Evolutionary conservation across 2,797 vertebrate species (phyloP).

Genomic region (Protosalanx chinensis): DNA sequence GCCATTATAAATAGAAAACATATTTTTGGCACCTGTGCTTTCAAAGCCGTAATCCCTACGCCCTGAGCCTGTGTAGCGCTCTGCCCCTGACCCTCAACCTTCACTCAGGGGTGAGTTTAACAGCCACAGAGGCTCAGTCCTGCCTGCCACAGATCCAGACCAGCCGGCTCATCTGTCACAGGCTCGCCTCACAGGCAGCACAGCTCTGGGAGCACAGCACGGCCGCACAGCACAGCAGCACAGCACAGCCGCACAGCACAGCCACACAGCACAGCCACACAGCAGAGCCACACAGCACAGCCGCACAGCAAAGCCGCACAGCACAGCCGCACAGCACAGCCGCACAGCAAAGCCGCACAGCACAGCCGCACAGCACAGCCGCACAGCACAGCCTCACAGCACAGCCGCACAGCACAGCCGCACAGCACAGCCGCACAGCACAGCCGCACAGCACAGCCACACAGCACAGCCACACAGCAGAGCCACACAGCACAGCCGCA

Average conservation of each 20-base stretch:
- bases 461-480: background rate
- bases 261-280: conserved; percentile 10
- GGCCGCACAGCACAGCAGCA: conserved; percentile 3
- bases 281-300: conserved; percentile 5
- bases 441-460: background rate
- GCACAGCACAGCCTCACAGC: conserved; percentile 16
- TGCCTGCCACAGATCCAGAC: background rate
- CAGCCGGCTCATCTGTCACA: conserved; percentile 26
- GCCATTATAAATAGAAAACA: too few species aligned
- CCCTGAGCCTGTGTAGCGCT: background rate
- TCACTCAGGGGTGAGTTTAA: background rate
- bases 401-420: too few species aligned
- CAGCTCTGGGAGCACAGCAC: background rate
- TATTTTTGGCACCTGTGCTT: background rate
- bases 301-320: background rate
- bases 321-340: too few species aligned
- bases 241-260: conserved; percentile 6
- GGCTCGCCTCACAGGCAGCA: conserved; percentile 20
- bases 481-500: conserved; percentile 13
- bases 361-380: conserved; percentile 9
- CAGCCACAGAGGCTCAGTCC: too few species aligned
- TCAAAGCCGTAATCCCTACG: background rate
- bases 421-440: background rate
- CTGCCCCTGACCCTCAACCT: background rate
- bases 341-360: conserved; percentile 7